Base-by-base conservation (phyloP, 2,797 vertebrate genomes). In the Spea hammondii region DNA sequence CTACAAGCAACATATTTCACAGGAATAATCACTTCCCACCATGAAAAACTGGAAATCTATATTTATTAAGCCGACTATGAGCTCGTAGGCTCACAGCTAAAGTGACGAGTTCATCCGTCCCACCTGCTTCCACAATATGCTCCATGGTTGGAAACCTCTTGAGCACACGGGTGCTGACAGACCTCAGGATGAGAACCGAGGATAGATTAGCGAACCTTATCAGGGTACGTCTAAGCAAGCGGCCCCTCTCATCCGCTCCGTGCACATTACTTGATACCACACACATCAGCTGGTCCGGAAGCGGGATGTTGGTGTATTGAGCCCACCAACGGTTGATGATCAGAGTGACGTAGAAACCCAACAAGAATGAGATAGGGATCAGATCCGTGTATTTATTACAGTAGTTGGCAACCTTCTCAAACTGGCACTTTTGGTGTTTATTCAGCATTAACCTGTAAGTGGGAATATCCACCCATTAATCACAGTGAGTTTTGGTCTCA, bases 221-320 rank as follows among this genome's bases (percentile, higher is more conserved):
- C 44, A 97, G 93, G 0, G 95, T 96, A 45, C 93, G 90, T 47
- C 93, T 85, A 83, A 97, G 89, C 80, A 97, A 87, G 8, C 93
- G 91, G 0, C 96, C 95, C 0, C 86, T 86, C 74, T 97, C 93
- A 2, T 98, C 95, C 0, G 82, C 79, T 0, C 96, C 93, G 0
- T 96, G 95, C 65, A 97, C 93, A 0, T 93, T 96, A 66, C 94
- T 95, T 0, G 94, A 95, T 73, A 96, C 94, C 80, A 93, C 89
- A 66, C 95, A 96, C 96, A 97, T 96, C 83, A 98, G 90, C 90
- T 95, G 95, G 84, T 97, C 94, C 0, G 95, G 95, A 85, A 97
- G 89, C 0, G 94, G 96, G 85, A 97, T 97, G 86, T 92, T 97
- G 57, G 93, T 95, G 86, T 96, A 98, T 85, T 97, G 95, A 70